These are phyloP conservation scores for Hydrophis major DNA, from an alignment of 2,797 vertebrate genomes.

Conservation along the genomic window DNA sequence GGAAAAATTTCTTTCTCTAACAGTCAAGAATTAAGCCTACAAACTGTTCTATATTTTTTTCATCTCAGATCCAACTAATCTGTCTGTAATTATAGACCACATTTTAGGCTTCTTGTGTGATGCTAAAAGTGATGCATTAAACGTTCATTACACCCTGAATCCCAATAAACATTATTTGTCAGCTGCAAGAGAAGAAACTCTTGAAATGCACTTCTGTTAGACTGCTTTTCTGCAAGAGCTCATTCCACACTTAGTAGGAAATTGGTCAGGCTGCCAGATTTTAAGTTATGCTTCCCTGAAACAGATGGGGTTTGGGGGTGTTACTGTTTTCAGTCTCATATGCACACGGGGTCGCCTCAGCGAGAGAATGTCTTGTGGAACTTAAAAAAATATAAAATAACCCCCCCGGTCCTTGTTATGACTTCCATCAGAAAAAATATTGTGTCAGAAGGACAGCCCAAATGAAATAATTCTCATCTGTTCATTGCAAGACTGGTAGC, in stretches of 20 bases:
- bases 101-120: slow-evolving; percentile 10
- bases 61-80: neutral
- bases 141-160: neutral
- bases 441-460: neutral
- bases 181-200: slow-evolving; percentile 8
- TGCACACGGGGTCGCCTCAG: neutral
- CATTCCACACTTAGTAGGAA: slow-evolving; percentile 28
- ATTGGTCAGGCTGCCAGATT: neutral
- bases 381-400: neutral
- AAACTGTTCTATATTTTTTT: slow-evolving; percentile 6
- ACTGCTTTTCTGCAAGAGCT: slow-evolving; percentile 1
- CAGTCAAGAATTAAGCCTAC: slow-evolving; percentile 9
- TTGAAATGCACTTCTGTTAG: slow-evolving; percentile 21
- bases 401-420: neutral
- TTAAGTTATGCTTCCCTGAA: neutral
- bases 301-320: neutral
- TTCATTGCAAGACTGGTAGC: neutral
- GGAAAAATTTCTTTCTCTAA: slow-evolving; percentile 17
- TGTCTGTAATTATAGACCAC: slow-evolving; percentile 3
- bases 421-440: neutral
- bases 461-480: neutral
- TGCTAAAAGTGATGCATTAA: slow-evolving; percentile 8
- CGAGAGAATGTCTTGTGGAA: neutral
- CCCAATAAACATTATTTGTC: slow-evolving; percentile 32
- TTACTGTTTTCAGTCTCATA: neutral